These are phyloP conservation scores for Erythrolamprus reginae DNA, from an alignment of 2,113 vertebrate species.

Conservation along the genomic window DNA sequence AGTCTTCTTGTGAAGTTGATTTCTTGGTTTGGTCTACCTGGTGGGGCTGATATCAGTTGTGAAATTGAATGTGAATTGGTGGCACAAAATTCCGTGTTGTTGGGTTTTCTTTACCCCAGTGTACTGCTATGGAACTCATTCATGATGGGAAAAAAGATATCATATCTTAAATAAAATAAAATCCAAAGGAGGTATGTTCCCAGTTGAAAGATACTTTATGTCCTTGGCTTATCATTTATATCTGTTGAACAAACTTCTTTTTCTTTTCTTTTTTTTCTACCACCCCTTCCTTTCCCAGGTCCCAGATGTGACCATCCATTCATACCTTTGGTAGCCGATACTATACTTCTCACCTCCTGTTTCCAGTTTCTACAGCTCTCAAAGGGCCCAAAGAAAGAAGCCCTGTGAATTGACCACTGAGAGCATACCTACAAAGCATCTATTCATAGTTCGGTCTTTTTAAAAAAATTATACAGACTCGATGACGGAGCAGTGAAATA, in stretches of 20 bases:
- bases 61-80: not conserved
- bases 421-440: conserved; percentile 65
- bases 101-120: not conserved
- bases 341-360: conserved; percentile 40
- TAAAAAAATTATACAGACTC: conserved; percentile 58
- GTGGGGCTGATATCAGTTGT: not conserved
- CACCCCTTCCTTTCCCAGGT: conserved; percentile 35
- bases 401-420: conserved; percentile 67
- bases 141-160: not conserved
- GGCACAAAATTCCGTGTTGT: not conserved
- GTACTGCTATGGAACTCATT: not conserved
- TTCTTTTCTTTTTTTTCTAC: conserved; percentile 33
- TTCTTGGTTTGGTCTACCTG: not conserved
- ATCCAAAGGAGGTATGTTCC: not conserved
- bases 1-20: not conserved
- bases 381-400: conserved; percentile 62
- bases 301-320: conserved; percentile 58
- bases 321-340: conserved; percentile 56
- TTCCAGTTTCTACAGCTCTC: conserved; percentile 37
- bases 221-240: conserved; percentile 25
- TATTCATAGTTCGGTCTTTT: conserved; percentile 54
- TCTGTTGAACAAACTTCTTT: conserved; percentile 42
- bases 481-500: conserved; percentile 58
- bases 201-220: not conserved
- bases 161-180: not conserved